Evolutionary conservation across 2,797 vertebrate species (phyloP), one percentile per base, ranked within the genome.

Genomic region (Manis pentadactyla): DNA sequence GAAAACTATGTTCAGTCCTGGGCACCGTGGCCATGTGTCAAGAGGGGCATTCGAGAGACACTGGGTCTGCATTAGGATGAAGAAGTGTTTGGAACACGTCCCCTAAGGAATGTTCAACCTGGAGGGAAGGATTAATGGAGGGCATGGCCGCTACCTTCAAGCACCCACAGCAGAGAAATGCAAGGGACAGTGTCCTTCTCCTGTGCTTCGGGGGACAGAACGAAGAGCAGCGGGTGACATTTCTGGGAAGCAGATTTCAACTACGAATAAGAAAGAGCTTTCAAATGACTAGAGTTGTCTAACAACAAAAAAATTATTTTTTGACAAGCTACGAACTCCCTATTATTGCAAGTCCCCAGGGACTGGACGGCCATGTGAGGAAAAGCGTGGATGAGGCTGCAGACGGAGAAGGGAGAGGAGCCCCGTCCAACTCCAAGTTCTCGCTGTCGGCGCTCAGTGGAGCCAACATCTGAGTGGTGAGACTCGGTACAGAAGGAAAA

Each of bases 261-360:
- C 23, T 82, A 89, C 46, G 87, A 90, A 37, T 82, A 90, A 82
- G 49, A 93, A 82, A 73, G 66, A 96, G 61, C 21, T 92, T 93
- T 95, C 63, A 49, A 90, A 87, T 78, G 90, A 83, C 81, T 51
- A 79, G 63, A 74, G 82, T 53, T 85, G 82, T 93, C 87, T 78
- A 68, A 90, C 4, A 85, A 85, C 3, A 46, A 64, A 84, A 74
- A 57, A 55, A 39, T 59, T 86, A 83, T 68, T 95, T 46, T 87
- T 82, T 94, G 69, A 94, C 63, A 68, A 92, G 55, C 46, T 83
- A 57, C 51, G 57, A 87, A 39, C 2, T 68, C 31, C 8, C 66
- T 89, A 61, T 88, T 68, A 75, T 31, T 46, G 51, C 19, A 89
- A 88, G 59, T 57, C 66, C 46, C 87, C 37, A 77, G 87, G 29